Conservation (phyloP, 2,797 vertebrate genomes). For the Notolabrus celidotus region DNA sequence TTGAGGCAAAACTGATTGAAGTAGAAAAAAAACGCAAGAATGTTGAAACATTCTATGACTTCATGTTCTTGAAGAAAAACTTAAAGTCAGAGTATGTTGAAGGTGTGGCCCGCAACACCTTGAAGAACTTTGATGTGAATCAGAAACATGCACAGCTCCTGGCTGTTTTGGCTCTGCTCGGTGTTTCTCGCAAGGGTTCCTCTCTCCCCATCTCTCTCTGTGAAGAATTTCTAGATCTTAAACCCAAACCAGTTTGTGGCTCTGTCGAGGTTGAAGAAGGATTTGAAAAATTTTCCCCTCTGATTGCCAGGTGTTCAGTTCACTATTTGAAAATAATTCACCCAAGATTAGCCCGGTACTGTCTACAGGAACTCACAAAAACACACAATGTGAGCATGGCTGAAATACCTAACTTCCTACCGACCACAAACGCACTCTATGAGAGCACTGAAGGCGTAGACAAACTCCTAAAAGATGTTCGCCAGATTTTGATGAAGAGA, state of each 20-base stretch:
- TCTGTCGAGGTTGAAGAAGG: constrained; percentile 59
- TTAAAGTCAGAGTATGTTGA: constrained; percentile 74
- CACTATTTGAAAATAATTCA: constrained; percentile 71
- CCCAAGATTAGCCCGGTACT: constrained; percentile 68
- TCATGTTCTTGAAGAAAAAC: constrained; percentile 83
- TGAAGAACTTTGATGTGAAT: constrained; percentile 72
- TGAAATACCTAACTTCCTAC: constrained; percentile 64
- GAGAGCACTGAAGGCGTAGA: constrained; percentile 71
- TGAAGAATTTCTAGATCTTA: constrained; percentile 75
- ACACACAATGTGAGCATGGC: constrained; percentile 60
- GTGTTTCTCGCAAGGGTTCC: constrained; percentile 67
- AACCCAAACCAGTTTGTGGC: constrained; percentile 60
- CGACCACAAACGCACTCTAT: constrained; percentile 66
- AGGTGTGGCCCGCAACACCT: constrained; percentile 71
- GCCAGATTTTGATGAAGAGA: constrained; percentile 74
- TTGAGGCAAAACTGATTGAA: constrained; percentile 72
- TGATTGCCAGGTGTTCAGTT: constrained; percentile 60
- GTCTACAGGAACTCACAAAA: constrained; percentile 70
- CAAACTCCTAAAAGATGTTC: constrained; percentile 68
- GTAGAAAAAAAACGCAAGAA: constrained; percentile 70
- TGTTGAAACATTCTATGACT: constrained; percentile 80
- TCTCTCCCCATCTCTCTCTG: constrained; percentile 74
- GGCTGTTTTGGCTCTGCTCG: constrained; percentile 73
- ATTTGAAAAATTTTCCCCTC: constrained; percentile 75
- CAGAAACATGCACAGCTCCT: constrained; percentile 76